Conservation (phyloP, 2,888 invertebrate genomes). For the Siphlonurus alternatus region DNA sequence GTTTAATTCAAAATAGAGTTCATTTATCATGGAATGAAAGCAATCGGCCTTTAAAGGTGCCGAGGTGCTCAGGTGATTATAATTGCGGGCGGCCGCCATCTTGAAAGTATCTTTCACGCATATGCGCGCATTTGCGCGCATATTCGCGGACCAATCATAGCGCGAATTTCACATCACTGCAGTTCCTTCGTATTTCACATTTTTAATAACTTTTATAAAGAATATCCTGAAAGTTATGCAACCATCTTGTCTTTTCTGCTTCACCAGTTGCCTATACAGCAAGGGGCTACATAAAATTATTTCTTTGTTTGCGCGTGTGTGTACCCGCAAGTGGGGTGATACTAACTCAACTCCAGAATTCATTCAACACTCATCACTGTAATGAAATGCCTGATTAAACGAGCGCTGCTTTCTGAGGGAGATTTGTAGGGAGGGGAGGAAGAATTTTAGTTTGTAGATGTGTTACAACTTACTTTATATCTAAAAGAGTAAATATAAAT, state of each 20-base stretch:
- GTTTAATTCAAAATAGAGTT: no score
- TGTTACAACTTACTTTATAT: not conserved
- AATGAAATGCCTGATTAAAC: constrained; percentile 16
- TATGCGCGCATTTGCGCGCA: no score
- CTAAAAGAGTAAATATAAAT: not conserved
- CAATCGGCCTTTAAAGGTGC: no score
- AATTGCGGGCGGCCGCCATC: no score
- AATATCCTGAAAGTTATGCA: not conserved
- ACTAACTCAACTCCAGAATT: constrained; percentile 6
- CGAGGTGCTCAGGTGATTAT: no score
- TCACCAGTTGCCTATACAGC: not conserved
- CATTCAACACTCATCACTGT: constrained; percentile 16
- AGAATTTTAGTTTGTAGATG: not conserved
- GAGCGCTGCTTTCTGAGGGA: constrained; percentile 10
- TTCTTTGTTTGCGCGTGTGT: not conserved
- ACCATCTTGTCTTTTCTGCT: not conserved
- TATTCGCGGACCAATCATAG: no score
- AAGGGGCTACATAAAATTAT: not conserved
- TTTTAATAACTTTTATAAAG: no score
- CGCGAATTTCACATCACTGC: no score
- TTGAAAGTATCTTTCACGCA: no score
- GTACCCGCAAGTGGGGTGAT: not conserved
- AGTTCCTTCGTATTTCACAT: no score
- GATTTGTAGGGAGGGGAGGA: not conserved
- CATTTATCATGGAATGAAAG: no score